Evolutionary conservation across 2,888 invertebrate genomes (phyloP).

Genomic region (Kryphioiulus occultus): DNA sequence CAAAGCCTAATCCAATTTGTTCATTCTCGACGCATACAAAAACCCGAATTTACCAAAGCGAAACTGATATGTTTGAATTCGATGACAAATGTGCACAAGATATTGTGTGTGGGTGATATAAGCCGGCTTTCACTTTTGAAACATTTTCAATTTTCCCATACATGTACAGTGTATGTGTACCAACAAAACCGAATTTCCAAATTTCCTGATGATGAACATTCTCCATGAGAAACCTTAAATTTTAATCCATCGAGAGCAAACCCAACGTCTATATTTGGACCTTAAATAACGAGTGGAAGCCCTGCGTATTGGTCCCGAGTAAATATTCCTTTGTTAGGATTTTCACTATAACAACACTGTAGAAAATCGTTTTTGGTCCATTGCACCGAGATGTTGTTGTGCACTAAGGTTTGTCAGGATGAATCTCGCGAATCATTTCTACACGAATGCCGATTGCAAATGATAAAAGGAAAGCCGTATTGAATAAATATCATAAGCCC

Average conservation of each 20-base stretch:
- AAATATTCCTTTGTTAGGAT: slow-evolving; percentile 21
- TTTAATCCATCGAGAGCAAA: not conserved
- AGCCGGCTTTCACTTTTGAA: not conserved
- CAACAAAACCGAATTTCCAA: not conserved
- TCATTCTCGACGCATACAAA: too few relatives aligned
- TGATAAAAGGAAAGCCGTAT: slow-evolving; percentile 26
- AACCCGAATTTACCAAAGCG: not conserved
- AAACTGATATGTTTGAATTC: not conserved
- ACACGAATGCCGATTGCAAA: not conserved
- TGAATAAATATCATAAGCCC: slow-evolving; percentile 11
- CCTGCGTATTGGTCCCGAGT: slow-evolving; percentile 38
- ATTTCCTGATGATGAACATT: not conserved
- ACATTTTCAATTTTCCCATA: not conserved
- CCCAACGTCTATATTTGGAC: not conserved
- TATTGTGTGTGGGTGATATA: not conserved
- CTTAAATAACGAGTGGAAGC: slow-evolving; percentile 36
- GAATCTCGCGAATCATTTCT: not conserved
- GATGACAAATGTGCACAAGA: not conserved
- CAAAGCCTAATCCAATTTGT: too few relatives aligned
- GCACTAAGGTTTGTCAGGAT: not conserved
- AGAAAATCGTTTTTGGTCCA: slow-evolving; percentile 37
- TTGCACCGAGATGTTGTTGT: slow-evolving; percentile 21
- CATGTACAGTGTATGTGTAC: too few relatives aligned
- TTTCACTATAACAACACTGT: slow-evolving; percentile 27
- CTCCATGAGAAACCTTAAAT: not conserved